These are phyloP conservation scores for Nycteola revayana DNA, from an alignment of 2,888 invertebrate species.

Conservation along the genomic window DNA sequence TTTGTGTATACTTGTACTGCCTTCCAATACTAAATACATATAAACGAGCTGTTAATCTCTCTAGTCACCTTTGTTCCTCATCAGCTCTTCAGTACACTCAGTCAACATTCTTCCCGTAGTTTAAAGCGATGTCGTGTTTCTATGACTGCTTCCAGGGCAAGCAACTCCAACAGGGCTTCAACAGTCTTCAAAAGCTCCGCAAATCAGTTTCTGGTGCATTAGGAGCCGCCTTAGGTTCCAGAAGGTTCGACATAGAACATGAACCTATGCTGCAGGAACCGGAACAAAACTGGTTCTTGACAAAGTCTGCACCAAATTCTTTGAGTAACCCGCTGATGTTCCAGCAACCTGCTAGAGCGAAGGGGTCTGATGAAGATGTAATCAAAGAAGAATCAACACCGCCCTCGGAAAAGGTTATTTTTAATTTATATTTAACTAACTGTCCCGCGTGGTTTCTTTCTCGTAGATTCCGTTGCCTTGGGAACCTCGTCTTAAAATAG, in stretches of 20 bases:
- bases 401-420: constrained; percentile 65
- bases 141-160: constrained; percentile 80
- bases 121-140: constrained; percentile 80
- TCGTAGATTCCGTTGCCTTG: too few species aligned
- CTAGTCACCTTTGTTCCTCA: constrained; percentile 67
- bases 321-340: constrained; percentile 83
- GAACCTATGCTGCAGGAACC: constrained; percentile 74
- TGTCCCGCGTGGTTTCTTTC: too few species aligned
- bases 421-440: too few species aligned
- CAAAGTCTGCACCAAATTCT: constrained; percentile 90
- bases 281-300: constrained; percentile 89
- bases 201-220: constrained; percentile 86
- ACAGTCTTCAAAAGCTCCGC: constrained; percentile 86
- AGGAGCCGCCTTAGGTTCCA: constrained; percentile 74
- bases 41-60: too few species aligned
- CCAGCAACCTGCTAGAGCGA: constrained; percentile 52
- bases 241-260: constrained; percentile 75
- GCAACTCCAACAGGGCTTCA: constrained; percentile 79
- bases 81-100: constrained; percentile 41
- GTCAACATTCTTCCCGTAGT: constrained; percentile 58
- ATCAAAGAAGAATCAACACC: constrained; percentile 62
- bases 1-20: too few species aligned
- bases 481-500: too few species aligned
- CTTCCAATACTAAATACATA: too few species aligned
- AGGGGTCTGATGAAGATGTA: constrained; percentile 55